Evolutionary conservation across 2,113 vertebrate genomes (phyloP).

Genomic region (Prietella phreatophila): DNA sequence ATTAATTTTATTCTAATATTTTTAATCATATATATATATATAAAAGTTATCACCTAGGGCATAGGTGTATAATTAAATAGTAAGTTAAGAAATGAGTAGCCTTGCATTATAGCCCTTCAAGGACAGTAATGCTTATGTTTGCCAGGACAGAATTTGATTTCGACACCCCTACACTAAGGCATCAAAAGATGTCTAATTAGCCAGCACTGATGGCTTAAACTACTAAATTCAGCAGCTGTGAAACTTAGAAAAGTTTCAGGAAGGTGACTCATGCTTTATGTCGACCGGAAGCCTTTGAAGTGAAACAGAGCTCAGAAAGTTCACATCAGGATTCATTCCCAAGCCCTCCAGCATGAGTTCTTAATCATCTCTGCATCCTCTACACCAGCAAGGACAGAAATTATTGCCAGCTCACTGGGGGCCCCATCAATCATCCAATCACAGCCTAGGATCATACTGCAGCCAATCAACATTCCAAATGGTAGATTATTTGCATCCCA

Average conservation of each 20-base stretch:
- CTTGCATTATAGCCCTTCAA: background rate
- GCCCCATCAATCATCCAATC: constrained; percentile 38
- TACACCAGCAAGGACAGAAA: background rate
- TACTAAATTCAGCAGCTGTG: background rate
- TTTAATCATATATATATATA: background rate
- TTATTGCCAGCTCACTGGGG: constrained; percentile 9
- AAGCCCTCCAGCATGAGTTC: background rate
- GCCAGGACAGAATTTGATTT: background rate
- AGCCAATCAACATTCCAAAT: constrained; percentile 21
- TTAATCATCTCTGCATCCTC: constrained; percentile 17
- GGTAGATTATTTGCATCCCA: background rate
- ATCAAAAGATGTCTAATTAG: constrained; percentile 3
- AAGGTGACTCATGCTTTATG: background rate
- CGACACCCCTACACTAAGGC: background rate
- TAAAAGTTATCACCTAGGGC: background rate
- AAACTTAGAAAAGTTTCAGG: background rate
- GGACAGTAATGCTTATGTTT: background rate
- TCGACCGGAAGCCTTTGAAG: background rate
- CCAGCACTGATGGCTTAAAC: background rate
- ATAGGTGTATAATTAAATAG: background rate
- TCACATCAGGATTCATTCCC: background rate
- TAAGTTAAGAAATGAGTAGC: background rate
- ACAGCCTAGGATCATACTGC: constrained; percentile 1
- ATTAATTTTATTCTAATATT: background rate
- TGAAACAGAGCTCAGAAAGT: background rate